Percentiles rank a stretch among this genome's conserved stretches.
Conservation (phyloP, 2,113 vertebrate genomes). For the Muscicapa adusta region DNA sequence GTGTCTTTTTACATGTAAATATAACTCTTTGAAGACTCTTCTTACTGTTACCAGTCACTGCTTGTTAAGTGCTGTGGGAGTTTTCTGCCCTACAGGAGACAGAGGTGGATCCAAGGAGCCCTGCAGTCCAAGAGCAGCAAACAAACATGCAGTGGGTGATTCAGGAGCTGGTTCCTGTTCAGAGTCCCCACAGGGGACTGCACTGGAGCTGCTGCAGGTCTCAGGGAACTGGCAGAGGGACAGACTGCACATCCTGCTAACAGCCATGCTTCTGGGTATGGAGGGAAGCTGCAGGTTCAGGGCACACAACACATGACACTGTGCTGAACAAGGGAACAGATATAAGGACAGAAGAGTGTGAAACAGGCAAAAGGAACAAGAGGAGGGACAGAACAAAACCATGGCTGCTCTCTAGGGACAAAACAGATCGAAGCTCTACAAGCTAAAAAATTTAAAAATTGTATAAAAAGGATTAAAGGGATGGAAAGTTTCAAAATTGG, state of each 20-base stretch:
- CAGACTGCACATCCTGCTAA: not conserved
- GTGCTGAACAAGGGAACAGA: not conserved
- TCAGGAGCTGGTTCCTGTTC: not conserved
- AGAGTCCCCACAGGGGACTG: not conserved
- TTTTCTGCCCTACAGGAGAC: not conserved
- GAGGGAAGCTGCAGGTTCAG: not conserved
- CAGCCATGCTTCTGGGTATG: fast-evolving
- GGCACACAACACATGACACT: not conserved
- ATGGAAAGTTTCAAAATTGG: not conserved
- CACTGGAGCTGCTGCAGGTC: not conserved
- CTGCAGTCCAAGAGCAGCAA: not conserved
- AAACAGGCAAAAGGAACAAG: not conserved
- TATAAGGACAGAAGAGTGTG: not conserved
- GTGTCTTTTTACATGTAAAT: conserved; percentile 8
- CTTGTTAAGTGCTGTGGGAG: not conserved
- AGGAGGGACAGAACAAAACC: not conserved
- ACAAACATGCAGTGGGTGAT: fast-evolving
- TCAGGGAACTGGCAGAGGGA: not conserved
- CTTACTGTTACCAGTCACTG: not conserved
- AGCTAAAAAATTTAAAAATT: not conserved
- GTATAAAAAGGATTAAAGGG: not conserved
- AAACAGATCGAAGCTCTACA: not conserved
- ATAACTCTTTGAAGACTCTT: conserved; percentile 1
- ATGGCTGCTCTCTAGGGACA: not conserved
- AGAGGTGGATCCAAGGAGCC: not conserved